A percentile compares a stretch with the other conserved stretches of the same genome.
These are phyloP conservation scores for Lagopus leucura DNA, from an alignment of 2,113 vertebrate genomes.

Conservation along the genomic window DNA sequence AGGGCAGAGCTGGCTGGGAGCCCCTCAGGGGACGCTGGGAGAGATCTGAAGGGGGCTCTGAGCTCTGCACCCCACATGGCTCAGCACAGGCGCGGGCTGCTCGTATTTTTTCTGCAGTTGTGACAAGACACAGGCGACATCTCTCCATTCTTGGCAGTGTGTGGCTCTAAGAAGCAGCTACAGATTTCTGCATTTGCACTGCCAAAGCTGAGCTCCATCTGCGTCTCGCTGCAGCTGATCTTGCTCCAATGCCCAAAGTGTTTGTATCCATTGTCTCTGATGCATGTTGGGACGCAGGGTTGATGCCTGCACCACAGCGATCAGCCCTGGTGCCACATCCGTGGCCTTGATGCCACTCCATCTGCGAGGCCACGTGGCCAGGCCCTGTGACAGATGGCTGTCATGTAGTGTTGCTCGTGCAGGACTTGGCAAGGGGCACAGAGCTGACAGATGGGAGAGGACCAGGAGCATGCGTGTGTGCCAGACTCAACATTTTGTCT, in stretches of 20 bases:
- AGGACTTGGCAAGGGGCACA: rapidly evolving
- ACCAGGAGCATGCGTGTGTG: neutral
- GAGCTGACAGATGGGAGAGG: neutral
- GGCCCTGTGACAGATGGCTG: neutral
- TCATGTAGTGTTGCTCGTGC: rapidly evolving
- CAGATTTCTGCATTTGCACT: neutral
- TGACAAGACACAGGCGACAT: rapidly evolving
- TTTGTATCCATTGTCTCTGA: neutral
- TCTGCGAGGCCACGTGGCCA: rapidly evolving
- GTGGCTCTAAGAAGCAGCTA: neutral
- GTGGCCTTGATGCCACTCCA: neutral
- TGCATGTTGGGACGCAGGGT: rapidly evolving
- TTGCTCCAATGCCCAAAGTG: neutral
- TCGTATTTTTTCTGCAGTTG: neutral
- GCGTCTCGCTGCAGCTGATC: constrained; percentile 3
- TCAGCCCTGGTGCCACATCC: rapidly evolving
- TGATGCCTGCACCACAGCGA: neutral
- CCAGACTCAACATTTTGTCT: neutral
- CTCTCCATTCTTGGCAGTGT: neutral
- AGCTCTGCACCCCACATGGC: rapidly evolving
- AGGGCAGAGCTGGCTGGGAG: neutral
- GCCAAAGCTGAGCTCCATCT: neutral
- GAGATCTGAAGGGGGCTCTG: neutral
- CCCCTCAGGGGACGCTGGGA: neutral
- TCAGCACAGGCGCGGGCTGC: neutral